These are phyloP conservation scores for Macrobrachium rosenbergii DNA, from an alignment of 1,140 invertebrate genomes.

Conservation along the genomic window DNA sequence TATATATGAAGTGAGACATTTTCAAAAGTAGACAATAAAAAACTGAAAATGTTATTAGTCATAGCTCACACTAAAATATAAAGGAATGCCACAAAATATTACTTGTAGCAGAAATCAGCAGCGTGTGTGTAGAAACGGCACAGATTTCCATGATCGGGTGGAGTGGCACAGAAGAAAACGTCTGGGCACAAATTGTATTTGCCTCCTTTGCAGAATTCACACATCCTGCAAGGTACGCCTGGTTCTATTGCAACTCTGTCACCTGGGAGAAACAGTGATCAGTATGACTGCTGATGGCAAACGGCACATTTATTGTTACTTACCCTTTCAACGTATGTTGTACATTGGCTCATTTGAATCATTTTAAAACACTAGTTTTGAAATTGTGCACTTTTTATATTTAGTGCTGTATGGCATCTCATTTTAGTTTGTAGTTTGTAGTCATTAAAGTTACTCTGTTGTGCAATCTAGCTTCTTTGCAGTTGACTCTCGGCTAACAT, in stretches of 20 bases:
- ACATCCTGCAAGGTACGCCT: conserved; percentile 87
- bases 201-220: conserved; percentile 88
- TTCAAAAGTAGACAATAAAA: too few species aligned
- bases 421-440: too few species aligned
- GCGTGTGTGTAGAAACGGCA: conserved; percentile 88
- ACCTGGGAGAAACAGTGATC: conserved; percentile 72
- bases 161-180: conserved; percentile 91
- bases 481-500: neutral
- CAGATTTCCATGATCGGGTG: conserved; percentile 89
- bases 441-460: too few species aligned
- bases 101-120: conserved; percentile 93
- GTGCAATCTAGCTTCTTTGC: too few species aligned
- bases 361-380: too few species aligned
- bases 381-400: too few species aligned
- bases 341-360: too few species aligned
- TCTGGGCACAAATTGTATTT: conserved; percentile 91
- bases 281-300: conserved; percentile 36
- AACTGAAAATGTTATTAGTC: too few species aligned
- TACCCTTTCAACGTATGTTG: neutral
- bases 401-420: too few species aligned
- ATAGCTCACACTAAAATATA: neutral
- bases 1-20: too few species aligned
- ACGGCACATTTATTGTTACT: conserved; percentile 64
- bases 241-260: conserved; percentile 95
- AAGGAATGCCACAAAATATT: conserved; percentile 71